Evolutionary conservation across 1,140 invertebrate genomes (phyloP).

Genomic region (Bilobella aurantiaca): DNA sequence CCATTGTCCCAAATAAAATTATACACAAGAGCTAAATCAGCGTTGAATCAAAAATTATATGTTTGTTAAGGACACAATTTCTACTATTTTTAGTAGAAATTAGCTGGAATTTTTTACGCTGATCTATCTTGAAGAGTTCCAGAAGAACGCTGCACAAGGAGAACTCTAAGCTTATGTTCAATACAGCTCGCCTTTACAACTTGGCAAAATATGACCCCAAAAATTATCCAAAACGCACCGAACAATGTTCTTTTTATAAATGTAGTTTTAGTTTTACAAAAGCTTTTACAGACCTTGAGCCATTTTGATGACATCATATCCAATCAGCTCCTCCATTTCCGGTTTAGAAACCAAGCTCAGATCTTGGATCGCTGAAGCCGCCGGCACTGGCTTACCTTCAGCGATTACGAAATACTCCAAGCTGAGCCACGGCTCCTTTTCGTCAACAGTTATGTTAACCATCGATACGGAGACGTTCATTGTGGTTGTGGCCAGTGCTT

Average conservation of each 20-base stretch:
- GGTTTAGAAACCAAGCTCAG: slow-evolving; percentile 22
- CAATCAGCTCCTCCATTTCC: slow-evolving; percentile 35
- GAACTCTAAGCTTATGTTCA: no score
- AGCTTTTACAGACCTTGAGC: slow-evolving; percentile 27
- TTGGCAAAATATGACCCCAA: no score
- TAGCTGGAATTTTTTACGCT: no score
- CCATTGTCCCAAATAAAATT: no score
- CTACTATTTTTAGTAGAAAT: no score
- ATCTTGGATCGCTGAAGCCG: slow-evolving; percentile 29
- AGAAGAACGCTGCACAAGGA: no score
- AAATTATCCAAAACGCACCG: no score
- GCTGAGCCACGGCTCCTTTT: background rate
- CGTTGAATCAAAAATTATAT: no score
- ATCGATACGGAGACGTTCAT: slow-evolving; percentile 33
- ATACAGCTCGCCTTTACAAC: no score
- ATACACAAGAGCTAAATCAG: no score
- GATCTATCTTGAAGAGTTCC: no score
- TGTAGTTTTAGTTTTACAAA: background rate
- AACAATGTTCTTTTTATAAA: background rate
- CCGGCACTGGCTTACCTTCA: slow-evolving; percentile 31
- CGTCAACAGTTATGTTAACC: slow-evolving; percentile 15
- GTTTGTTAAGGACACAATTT: no score
- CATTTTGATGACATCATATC: slow-evolving; percentile 33
- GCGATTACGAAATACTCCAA: slow-evolving; percentile 30
- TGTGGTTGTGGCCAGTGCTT: slow-evolving; percentile 18